Conservation (phyloP, 2,888 invertebrate species). For the Hydraecia micacea region DNA sequence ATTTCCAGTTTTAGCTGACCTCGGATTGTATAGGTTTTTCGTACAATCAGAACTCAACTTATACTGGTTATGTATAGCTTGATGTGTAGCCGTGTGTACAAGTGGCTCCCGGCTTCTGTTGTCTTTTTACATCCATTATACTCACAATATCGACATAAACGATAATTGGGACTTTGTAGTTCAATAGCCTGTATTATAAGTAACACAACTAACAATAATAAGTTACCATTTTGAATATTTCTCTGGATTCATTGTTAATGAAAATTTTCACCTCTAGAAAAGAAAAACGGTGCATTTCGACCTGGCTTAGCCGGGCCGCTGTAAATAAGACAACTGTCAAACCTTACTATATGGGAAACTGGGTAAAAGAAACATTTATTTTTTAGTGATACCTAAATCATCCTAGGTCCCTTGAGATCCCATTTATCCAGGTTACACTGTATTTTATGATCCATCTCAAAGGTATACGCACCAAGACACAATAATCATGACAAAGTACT, state of each 20-base stretch:
- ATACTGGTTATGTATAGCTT: too few species aligned
- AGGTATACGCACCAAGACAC: neutral
- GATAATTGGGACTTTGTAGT: neutral
- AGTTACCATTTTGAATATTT: neutral
- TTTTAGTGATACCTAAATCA: neutral
- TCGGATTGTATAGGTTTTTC: too few species aligned
- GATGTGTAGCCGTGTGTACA: too few species aligned
- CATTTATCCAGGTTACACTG: neutral
- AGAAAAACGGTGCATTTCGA: neutral
- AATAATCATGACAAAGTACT: neutral
- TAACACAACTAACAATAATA: neutral
- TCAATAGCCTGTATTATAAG: neutral
- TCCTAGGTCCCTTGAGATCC: neutral
- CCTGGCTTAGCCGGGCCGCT: neutral
- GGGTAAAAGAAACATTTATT: neutral
- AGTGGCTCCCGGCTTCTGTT: too few species aligned
- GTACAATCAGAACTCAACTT: too few species aligned
- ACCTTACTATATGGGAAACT: neutral
- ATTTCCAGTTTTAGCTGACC: too few species aligned
- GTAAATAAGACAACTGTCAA: neutral
- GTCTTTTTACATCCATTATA: neutral
- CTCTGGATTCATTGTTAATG: neutral
- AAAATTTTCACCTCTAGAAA: neutral
- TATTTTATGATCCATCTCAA: too few species aligned
- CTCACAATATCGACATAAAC: slow-evolving; percentile 2